Conservation (phyloP, 2,113 vertebrate species). For the Otus sunia region DNA sequence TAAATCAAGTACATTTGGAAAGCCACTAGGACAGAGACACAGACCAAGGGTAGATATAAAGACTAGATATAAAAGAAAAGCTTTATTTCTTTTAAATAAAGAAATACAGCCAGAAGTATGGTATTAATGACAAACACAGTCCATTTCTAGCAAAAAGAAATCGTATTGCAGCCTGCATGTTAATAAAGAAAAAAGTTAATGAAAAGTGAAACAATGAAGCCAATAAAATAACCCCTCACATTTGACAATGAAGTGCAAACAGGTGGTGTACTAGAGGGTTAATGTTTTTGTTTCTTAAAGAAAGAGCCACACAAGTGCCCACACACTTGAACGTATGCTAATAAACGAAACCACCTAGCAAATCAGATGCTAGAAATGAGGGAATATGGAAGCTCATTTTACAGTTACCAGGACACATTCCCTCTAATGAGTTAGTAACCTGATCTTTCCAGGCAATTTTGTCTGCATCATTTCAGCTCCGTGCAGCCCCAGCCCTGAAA, state of each 20-base stretch:
- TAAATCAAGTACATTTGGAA: slow-evolving; percentile 88
- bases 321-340: slow-evolving; percentile 38
- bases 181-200: slow-evolving; percentile 62
- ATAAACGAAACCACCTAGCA: slow-evolving; percentile 57
- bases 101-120: slow-evolving; percentile 57
- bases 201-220: slow-evolving; percentile 58
- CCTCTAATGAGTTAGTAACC: slow-evolving; percentile 54
- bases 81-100: slow-evolving; percentile 70
- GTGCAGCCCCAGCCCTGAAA: not conserved
- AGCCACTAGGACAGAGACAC: slow-evolving; percentile 65
- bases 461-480: not conserved
- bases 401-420: slow-evolving; percentile 40
- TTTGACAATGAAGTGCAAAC: slow-evolving; percentile 73
- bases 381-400: slow-evolving; percentile 51
- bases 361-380: slow-evolving; percentile 46
- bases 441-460: slow-evolving; percentile 36
- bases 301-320: slow-evolving; percentile 41
- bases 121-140: slow-evolving; percentile 72
- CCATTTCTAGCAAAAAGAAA: slow-evolving; percentile 58
- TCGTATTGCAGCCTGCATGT: slow-evolving; percentile 39
- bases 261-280: slow-evolving; percentile 70
- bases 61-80: slow-evolving; percentile 63
- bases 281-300: slow-evolving; percentile 67
- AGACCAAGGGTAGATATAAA: slow-evolving; percentile 71
- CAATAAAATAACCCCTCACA: slow-evolving; percentile 50